A percentile compares a stretch with the other conserved stretches of the same genome.
These are phyloP conservation scores for Stichopus chloronotus DNA, from an alignment of 35 echinoderm and acorn worm species.

Conservation along the genomic window DNA sequence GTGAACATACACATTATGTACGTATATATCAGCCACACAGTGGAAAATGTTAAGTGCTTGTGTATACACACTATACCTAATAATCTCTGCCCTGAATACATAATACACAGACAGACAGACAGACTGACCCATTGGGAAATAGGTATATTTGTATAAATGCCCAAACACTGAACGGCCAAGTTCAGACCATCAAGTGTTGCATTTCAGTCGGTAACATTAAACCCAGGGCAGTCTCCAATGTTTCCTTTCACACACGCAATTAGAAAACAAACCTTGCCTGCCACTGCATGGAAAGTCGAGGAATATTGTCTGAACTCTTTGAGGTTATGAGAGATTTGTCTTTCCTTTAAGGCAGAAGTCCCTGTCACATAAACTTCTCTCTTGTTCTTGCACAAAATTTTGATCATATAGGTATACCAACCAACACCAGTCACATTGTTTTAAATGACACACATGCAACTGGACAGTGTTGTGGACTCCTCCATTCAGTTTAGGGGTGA, in stretches of 20 bases:
- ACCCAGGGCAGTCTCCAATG: background rate
- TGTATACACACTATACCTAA: constrained; percentile 48
- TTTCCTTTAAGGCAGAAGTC: too few species aligned
- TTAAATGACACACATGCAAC: constrained; percentile 33
- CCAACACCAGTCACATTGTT: constrained; percentile 47
- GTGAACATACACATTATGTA: background rate
- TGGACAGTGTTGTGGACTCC: constrained; percentile 37
- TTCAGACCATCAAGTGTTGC: constrained; percentile 49
- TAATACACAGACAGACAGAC: constrained; percentile 59
- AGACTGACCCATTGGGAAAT: constrained; percentile 64
- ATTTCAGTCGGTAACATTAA: constrained; percentile 40
- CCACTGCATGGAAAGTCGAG: too few species aligned
- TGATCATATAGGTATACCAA: background rate
- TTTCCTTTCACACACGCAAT: background rate
- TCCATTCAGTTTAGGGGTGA: constrained; percentile 24
- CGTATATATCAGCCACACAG: background rate
- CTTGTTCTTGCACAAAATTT: too few species aligned
- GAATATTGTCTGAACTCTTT: too few species aligned
- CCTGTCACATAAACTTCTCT: too few species aligned
- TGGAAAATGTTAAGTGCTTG: constrained; percentile 53
- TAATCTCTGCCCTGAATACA: constrained; percentile 56
- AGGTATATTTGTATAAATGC: constrained; percentile 58
- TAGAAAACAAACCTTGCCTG: too few species aligned
- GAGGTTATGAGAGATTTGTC: too few species aligned
- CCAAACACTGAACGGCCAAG: constrained; percentile 55